Conservation (phyloP, 2,113 vertebrate species). For the Hucho hucho region DNA sequence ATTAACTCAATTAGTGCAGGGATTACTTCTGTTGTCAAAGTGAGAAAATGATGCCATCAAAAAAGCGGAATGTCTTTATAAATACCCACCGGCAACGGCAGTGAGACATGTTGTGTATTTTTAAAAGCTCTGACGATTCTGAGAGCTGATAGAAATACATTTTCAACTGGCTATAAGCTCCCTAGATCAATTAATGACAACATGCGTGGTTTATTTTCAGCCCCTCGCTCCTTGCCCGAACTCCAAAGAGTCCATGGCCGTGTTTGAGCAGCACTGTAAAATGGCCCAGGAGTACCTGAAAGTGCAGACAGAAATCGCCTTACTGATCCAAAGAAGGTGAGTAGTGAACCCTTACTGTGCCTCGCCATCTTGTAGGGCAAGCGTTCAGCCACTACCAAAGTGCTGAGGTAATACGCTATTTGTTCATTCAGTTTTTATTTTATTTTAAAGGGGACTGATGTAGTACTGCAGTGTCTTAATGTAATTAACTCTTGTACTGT, state of each 20-base stretch:
- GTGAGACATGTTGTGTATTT: conserved; percentile 63
- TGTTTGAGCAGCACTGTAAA: conserved; percentile 99
- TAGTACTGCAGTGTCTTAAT: background rate
- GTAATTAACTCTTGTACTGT: background rate
- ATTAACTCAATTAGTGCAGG: conserved; percentile 28
- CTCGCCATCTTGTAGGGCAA: background rate
- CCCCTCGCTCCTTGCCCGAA: conserved; percentile 97
- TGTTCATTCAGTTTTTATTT: background rate
- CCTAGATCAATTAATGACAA: conserved; percentile 58
- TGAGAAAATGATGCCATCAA: conserved; percentile 45
- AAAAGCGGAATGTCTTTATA: conserved; percentile 55
- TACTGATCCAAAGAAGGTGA: conserved; percentile 97
- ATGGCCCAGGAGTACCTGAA: conserved; percentile 99
- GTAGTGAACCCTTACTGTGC: conserved; percentile 44
- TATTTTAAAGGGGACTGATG: too few species aligned
- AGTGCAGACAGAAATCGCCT: conserved; percentile 97
- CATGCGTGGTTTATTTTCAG: conserved; percentile 75
- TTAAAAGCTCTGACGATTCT: conserved; percentile 63
- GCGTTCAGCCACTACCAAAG: background rate
- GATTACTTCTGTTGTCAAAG: conserved; percentile 36
- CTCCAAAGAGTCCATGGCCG: conserved; percentile 99
- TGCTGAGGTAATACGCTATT: background rate
- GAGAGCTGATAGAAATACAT: conserved; percentile 47
- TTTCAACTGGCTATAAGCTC: conserved; percentile 47
- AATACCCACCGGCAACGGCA: conserved; percentile 46